A percentile compares a stretch with the other conserved stretches of the same genome.
Evolutionary conservation across 2,797 vertebrate genomes (phyloP).

Genomic region (Betta splendens): DNA sequence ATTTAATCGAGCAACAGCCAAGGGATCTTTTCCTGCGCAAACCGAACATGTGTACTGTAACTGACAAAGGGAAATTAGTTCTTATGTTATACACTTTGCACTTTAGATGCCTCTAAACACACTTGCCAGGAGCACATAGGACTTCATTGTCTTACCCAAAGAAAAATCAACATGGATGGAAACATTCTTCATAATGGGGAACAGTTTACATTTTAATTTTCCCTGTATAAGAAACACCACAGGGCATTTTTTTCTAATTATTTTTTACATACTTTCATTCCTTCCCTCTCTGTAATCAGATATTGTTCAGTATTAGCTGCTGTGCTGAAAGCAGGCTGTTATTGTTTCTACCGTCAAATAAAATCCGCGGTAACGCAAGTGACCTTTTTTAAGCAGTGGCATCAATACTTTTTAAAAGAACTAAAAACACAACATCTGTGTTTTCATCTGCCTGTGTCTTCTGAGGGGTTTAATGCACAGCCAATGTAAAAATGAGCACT

Average conservation of each 20-base stretch:
- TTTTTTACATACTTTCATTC: slow-evolving; percentile 20
- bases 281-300: slow-evolving; percentile 37
- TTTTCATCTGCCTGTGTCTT: too few relatives aligned
- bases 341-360: slow-evolving; percentile 7
- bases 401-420: too few relatives aligned
- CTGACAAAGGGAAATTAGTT: slow-evolving; percentile 16
- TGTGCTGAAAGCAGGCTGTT: slow-evolving; percentile 5
- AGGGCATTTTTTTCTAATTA: slow-evolving; percentile 39
- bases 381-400: too few relatives aligned
- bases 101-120: slow-evolving; percentile 40
- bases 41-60: slow-evolving; percentile 32
- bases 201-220: slow-evolving; percentile 13
- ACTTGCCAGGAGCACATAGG: slow-evolving; percentile 42
- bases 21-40: slow-evolving; percentile 24
- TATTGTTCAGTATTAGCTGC: slow-evolving; percentile 37
- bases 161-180: slow-evolving; percentile 39
- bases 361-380: slow-evolving; percentile 6
- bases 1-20: slow-evolving; percentile 50
- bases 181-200: slow-evolving; percentile 26
- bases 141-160: slow-evolving; percentile 46
- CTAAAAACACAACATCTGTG: too few relatives aligned
- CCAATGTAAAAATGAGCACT: too few relatives aligned
- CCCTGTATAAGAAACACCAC: slow-evolving; percentile 34
- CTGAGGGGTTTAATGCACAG: too few relatives aligned
- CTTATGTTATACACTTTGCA: slow-evolving; percentile 8